phyloP scores from a whole-genome alignment of 2,797 vertebrate species.

The Carapus acus region DNA sequence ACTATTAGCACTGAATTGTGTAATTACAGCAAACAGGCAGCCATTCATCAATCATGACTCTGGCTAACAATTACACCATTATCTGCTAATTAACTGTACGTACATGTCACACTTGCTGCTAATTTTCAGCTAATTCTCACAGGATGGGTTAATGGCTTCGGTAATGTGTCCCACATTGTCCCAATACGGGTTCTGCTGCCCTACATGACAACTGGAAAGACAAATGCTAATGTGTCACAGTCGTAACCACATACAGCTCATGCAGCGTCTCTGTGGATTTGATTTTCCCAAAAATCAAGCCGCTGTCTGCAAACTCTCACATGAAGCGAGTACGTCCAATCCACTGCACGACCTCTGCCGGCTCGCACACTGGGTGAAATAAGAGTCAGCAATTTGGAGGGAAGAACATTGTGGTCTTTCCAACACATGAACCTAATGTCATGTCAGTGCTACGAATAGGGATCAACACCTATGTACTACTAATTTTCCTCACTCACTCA shows the following conservation, averaged over 20 bases:
- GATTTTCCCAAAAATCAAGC: conserved; percentile 3
- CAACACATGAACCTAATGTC: conserved; percentile 27
- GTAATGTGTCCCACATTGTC: conserved; percentile 58
- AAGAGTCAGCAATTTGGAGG: conserved; percentile 13
- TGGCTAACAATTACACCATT: conserved; percentile 50
- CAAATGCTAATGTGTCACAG: conserved; percentile 2
- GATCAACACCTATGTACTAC: conserved; percentile 30
- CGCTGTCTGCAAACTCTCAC: conserved; percentile 11
- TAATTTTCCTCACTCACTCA: conserved; percentile 22
- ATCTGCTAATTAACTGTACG: conserved; percentile 58
- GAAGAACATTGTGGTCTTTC: conserved; percentile 15
- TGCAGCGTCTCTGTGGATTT: conserved; percentile 10
- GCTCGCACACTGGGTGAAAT: conserved; percentile 1
- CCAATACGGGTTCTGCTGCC: conserved; percentile 27
- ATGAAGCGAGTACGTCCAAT: conserved; percentile 3
- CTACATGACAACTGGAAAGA: conserved; percentile 13
- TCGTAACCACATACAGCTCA: conserved; percentile 5
- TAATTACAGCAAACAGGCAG: conserved; percentile 56
- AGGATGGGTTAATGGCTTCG: conserved; percentile 52
- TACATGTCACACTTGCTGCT: conserved; percentile 46
- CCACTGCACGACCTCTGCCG: not conserved
- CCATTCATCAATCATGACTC: conserved; percentile 55
- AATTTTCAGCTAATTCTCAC: conserved; percentile 53
- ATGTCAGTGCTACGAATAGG: conserved; percentile 25
- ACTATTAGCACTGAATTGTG: conserved; percentile 52